Evolutionary conservation across 1,140 invertebrate genomes (phyloP).

Genomic region (Penaeus indicus): DNA sequence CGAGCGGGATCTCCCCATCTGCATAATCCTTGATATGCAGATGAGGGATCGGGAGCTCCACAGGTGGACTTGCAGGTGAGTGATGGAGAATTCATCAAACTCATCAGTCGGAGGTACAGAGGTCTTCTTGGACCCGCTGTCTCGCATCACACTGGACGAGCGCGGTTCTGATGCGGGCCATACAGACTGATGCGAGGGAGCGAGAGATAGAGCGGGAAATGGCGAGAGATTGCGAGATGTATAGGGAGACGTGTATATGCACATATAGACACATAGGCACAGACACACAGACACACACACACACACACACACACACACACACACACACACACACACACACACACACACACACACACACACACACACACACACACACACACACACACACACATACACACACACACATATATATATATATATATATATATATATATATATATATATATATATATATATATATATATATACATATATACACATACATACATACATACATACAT

Average conservation of each 20-base stretch:
- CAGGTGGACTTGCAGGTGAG: no score
- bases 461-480: constrained; percentile 11
- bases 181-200: no score
- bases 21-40: constrained; percentile 4
- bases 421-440: constrained; percentile 28
- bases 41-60: not conserved
- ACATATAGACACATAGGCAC: no score
- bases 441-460: no score
- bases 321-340: not conserved
- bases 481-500: not conserved
- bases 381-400: not conserved
- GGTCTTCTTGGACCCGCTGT: no score
- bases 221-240: no score
- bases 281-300: not conserved
- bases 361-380: not conserved
- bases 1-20: not conserved
- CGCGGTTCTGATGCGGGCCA: no score
- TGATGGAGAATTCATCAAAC: no score
- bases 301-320: not conserved
- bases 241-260: no score
- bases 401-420: not conserved
- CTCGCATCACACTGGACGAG: no score
- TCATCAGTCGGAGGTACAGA: no score
- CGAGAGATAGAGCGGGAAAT: no score
- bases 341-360: not conserved